Conservation (phyloP, 2,113 vertebrate genomes). For the Psittacula cyanocephala region DNA sequence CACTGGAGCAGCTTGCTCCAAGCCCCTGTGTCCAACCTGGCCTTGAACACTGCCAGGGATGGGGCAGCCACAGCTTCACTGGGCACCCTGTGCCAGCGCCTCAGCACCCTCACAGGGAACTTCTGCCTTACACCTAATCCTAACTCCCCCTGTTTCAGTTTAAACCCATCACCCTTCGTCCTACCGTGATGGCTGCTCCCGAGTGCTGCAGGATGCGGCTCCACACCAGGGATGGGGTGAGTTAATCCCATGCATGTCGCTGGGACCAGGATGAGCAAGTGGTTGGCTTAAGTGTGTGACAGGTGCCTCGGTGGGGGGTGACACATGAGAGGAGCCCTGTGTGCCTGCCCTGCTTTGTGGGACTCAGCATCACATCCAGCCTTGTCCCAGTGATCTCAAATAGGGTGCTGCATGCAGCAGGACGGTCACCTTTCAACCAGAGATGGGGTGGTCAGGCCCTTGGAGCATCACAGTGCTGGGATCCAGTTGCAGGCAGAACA, state of each 20-base stretch:
- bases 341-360: neutral
- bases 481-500: accelerated
- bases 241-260: neutral
- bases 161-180: neutral
- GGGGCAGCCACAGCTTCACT: neutral
- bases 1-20: neutral
- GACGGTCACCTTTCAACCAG: neutral
- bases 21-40: too few relatives aligned
- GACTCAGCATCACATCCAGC: neutral
- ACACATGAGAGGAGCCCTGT: neutral
- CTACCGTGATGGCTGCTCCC: accelerated
- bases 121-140: neutral
- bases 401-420: neutral
- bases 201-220: neutral
- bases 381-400: accelerated
- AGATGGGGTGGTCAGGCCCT: accelerated
- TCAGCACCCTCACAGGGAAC: neutral
- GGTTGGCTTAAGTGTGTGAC: neutral
- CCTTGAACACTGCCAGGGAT: too few relatives aligned
- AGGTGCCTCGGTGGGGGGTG: neutral
- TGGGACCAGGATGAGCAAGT: neutral
- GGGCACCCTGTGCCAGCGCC: neutral
- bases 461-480: neutral
- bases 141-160: neutral
- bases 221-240: neutral